These are phyloP conservation scores for Sandelia bainsii DNA, from an alignment of 2,797 vertebrate species.

Conservation along the genomic window DNA sequence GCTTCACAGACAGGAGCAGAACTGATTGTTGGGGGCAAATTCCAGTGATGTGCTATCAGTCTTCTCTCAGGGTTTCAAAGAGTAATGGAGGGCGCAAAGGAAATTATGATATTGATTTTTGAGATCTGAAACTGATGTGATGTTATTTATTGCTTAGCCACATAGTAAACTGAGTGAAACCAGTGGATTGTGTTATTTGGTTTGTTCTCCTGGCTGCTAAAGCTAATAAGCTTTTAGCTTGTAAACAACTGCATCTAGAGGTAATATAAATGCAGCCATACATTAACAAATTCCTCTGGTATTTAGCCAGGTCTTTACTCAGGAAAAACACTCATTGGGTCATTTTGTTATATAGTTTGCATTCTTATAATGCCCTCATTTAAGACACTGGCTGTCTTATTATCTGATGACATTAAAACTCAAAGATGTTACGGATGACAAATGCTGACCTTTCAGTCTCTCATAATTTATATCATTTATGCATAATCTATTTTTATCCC, in stretches of 20 bases:
- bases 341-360: conserved; percentile 46
- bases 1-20: conserved; percentile 1
- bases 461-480: conserved; percentile 61
- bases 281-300: conserved; percentile 16
- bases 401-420: conserved; percentile 70
- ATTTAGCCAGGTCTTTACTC: conserved; percentile 36
- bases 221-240: conserved; percentile 18
- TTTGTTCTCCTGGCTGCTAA: conserved; percentile 23
- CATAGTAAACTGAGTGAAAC: conserved; percentile 34
- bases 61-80: conserved; percentile 10
- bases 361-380: conserved; percentile 53
- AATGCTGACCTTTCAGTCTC: conserved; percentile 77
- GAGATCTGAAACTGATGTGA: conserved; percentile 26
- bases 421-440: conserved; percentile 62
- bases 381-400: conserved; percentile 49
- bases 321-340: conserved; percentile 37
- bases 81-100: conserved; percentile 20
- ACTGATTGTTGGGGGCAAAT: conserved; percentile 11
- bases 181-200: conserved; percentile 26
- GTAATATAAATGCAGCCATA: neutral
- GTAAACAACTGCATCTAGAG: conserved; percentile 12
- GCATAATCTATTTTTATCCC: conserved; percentile 77
- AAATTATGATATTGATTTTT: conserved; percentile 53
- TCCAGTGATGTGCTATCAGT: conserved; percentile 15
- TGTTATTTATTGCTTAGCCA: conserved; percentile 42